Percentiles rank a stretch among this genome's conserved stretches.
Evolutionary conservation across 2,113 vertebrate genomes (phyloP).

Genomic region (Hippoglossus stenolepis): DNA sequence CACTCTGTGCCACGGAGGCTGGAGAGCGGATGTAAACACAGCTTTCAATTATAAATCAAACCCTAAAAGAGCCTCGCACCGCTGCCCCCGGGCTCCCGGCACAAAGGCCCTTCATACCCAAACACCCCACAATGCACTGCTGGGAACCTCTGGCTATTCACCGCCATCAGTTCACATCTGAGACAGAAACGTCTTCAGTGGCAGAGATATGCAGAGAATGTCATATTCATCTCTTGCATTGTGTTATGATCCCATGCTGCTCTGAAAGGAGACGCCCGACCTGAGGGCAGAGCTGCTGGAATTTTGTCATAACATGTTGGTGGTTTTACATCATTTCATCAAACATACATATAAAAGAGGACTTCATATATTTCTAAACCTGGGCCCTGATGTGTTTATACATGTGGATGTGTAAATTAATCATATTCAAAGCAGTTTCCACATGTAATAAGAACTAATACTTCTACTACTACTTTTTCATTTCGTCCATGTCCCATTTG

Average conservation of each 20-base stretch:
- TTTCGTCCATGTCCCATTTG: no score
- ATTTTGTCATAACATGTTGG: background rate
- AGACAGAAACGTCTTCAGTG: conserved; percentile 31
- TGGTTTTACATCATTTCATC: background rate
- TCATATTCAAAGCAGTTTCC: no score
- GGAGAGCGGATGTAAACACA: conserved; percentile 71
- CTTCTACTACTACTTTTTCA: no score
- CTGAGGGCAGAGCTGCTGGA: background rate
- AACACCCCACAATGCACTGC: conserved; percentile 40
- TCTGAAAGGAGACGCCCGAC: background rate
- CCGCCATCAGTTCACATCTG: conserved; percentile 6
- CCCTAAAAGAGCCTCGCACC: conserved; percentile 53
- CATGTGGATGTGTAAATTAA: no score
- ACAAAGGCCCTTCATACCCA: conserved; percentile 64
- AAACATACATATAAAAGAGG: no score
- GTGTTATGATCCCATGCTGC: background rate
- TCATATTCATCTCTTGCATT: conserved; percentile 18
- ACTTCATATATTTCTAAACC: no score
- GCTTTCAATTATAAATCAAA: conserved; percentile 76
- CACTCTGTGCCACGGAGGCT: conserved; percentile 43
- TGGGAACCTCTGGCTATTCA: conserved; percentile 36
- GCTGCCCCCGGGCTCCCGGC: conserved; percentile 47
- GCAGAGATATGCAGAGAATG: conserved; percentile 50
- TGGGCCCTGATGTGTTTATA: no score
- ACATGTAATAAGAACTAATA: no score